Percentiles rank a stretch among this genome's conserved stretches.
phyloP scores from a whole-genome alignment of 2,113 vertebrate genomes.

The Oncorhynchus keta region DNA sequence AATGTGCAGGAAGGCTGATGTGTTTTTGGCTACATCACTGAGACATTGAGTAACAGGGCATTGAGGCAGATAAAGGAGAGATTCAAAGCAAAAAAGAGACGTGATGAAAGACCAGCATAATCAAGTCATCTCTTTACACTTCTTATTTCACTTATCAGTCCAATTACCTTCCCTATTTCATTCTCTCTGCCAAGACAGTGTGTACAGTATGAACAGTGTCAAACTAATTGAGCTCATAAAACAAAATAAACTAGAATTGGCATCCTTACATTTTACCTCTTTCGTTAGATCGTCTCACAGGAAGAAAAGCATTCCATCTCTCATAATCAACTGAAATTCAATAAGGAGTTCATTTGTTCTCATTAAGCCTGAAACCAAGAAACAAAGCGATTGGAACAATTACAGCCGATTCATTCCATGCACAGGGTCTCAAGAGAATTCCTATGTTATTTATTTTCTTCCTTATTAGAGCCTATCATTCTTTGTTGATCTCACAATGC shows the following conservation, averaged over 20 bases:
- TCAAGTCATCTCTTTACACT: slow-evolving; percentile 17
- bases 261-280: slow-evolving; percentile 38
- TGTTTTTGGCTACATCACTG: slow-evolving; percentile 29
- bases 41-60: slow-evolving; percentile 22
- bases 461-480: background rate
- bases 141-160: slow-evolving; percentile 47
- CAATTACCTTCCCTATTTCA: slow-evolving; percentile 52
- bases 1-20: slow-evolving; percentile 54
- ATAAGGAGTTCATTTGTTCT: slow-evolving; percentile 55
- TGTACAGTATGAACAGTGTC: slow-evolving; percentile 10
- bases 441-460: background rate
- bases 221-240: slow-evolving; percentile 50
- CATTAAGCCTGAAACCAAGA: slow-evolving; percentile 52
- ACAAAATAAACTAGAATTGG: slow-evolving; percentile 27
- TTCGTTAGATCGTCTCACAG: slow-evolving; percentile 11
- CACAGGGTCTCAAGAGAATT: no score
- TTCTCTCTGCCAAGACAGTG: slow-evolving; percentile 25
- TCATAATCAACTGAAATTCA: slow-evolving; percentile 46
- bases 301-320: slow-evolving; percentile 51
- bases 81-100: background rate
- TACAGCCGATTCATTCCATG: slow-evolving; percentile 38
- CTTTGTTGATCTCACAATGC: background rate
- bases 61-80: slow-evolving; percentile 32
- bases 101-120: slow-evolving; percentile 10
- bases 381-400: slow-evolving; percentile 60